Percentiles rank a stretch among this genome's conserved stretches.
Evolutionary conservation across 1,140 invertebrate species (phyloP).

Genomic region (Dendrolimus kikuchii): DNA sequence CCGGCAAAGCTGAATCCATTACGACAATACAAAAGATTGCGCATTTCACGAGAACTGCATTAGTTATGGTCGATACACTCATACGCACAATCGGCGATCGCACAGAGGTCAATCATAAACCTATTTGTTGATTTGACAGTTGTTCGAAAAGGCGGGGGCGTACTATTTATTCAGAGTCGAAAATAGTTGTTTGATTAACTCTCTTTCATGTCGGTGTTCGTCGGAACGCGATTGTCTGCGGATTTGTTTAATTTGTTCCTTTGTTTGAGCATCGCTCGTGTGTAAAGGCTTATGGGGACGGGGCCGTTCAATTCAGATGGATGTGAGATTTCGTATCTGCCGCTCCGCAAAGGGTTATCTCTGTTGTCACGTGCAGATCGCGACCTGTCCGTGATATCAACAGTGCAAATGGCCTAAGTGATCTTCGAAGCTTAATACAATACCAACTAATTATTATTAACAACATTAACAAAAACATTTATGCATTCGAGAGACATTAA

Average conservation of each 20-base stretch:
- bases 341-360: slow-evolving; percentile 38
- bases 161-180: slow-evolving; percentile 43
- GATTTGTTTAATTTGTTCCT: slow-evolving; percentile 69
- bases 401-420: background rate
- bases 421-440: background rate
- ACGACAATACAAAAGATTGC: slow-evolving; percentile 34
- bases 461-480: background rate
- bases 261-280: slow-evolving; percentile 60
- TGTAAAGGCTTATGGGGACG: slow-evolving; percentile 52
- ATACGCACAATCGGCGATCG: slow-evolving; percentile 16
- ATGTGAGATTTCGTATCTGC: slow-evolving; percentile 48
- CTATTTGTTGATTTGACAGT: slow-evolving; percentile 51
- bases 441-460: background rate
- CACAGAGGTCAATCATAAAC: slow-evolving; percentile 50
- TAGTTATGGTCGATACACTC: slow-evolving; percentile 31
- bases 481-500: too few relatives aligned
- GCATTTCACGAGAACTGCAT: slow-evolving; percentile 41
- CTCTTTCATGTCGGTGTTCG: slow-evolving; percentile 59
- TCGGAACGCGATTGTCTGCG: slow-evolving; percentile 58
- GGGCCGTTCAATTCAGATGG: slow-evolving; percentile 31
- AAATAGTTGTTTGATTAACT: slow-evolving; percentile 66
- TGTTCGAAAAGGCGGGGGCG: slow-evolving; percentile 39
- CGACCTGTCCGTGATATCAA: slow-evolving; percentile 37
- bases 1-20: slow-evolving; percentile 45
- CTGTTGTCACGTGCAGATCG: slow-evolving; percentile 43